These are phyloP conservation scores for Microdon myrmicae DNA, from an alignment of 2,888 invertebrate genomes.

Conservation along the genomic window DNA sequence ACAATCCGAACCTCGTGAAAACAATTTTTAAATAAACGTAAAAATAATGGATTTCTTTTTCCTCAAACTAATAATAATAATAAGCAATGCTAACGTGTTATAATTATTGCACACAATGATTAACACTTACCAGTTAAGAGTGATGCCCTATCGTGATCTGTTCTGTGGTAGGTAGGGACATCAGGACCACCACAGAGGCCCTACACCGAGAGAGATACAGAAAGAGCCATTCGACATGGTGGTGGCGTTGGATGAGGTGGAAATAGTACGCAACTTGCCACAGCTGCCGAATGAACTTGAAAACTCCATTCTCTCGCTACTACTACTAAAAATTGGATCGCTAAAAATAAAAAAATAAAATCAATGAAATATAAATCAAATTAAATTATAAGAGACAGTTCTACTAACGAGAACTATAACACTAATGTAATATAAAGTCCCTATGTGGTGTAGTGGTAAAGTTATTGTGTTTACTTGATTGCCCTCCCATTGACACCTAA, in stretches of 20 bases:
- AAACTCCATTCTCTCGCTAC: constrained; percentile 64
- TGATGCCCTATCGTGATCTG: constrained; percentile 69
- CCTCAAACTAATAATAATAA: too few species aligned
- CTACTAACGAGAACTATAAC: too few species aligned
- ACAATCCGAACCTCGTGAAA: too few species aligned
- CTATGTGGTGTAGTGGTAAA: too few species aligned
- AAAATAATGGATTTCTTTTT: too few species aligned
- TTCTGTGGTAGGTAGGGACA: constrained; percentile 81
- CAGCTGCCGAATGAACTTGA: constrained; percentile 61
- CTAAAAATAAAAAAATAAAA: constrained; percentile 54
- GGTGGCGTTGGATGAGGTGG: constrained; percentile 73
- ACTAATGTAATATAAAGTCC: too few species aligned
- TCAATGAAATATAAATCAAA: constrained; percentile 4
- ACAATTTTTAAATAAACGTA: too few species aligned
- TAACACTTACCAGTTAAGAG: constrained; percentile 65
- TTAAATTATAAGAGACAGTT: neutral
- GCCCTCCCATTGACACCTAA: too few species aligned
- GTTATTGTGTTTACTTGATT: too few species aligned
- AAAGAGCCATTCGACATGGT: constrained; percentile 79
- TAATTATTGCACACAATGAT: too few species aligned
- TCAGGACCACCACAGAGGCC: constrained; percentile 99
- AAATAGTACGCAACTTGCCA: constrained; percentile 64
- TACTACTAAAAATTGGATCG: constrained; percentile 67
- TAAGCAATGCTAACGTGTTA: too few species aligned
- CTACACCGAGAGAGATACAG: constrained; percentile 93